Evolutionary conservation across 2,888 invertebrate genomes (phyloP), one percentile per base, ranked within the genome.

Genomic region (Andrena hattorfiana): DNA sequence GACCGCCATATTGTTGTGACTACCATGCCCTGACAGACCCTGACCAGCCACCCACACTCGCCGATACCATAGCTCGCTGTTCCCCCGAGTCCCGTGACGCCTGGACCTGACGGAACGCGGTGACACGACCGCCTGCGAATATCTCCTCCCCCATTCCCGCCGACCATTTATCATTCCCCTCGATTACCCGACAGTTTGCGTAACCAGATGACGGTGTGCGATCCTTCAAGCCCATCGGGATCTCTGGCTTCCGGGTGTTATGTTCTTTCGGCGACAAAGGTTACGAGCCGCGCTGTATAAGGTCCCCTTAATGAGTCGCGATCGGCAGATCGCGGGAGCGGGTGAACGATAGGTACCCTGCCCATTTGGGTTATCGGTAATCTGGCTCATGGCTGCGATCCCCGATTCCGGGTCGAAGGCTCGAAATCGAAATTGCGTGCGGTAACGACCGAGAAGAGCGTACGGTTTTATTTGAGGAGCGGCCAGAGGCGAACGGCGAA

Each of bases 1-100:
- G 71, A 82, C 77, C 85, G 90, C 90, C 91, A 89, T 90, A 89
- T 89, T 90, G 91, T 91, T 90, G 88, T 85, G 89, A 89, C 91
- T 89, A 86, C 85, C 77, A 86, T 73, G 66, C 78, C 74, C 62
- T 70, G 63, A 68, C 48, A 62, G 77, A 68, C 68, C 81, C 83
- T 64, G 80, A 76, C 85, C 81, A 77, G 54, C 82, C 83, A 81
- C 85, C 76, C 85, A 74, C 83, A 73, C 68, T 81, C 48, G 7
- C 60, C 42, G 42, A 42, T 51, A 69, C 66, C 71, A 48, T 30
- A 8, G 54, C 60, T 51, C 30, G 16, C 32, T 26, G 23, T 26
- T 76, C 75, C 23, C 49, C 56, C 1, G 42, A 60, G 48, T 42
- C 13, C 60, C 16, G 6, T 10, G 7, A 20, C n/a, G 26, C 64